Percentiles rank a stretch among this genome's conserved stretches.
These are phyloP conservation scores for Malurus splendens DNA, from an alignment of 2,797 vertebrate genomes.

Conservation along the genomic window DNA sequence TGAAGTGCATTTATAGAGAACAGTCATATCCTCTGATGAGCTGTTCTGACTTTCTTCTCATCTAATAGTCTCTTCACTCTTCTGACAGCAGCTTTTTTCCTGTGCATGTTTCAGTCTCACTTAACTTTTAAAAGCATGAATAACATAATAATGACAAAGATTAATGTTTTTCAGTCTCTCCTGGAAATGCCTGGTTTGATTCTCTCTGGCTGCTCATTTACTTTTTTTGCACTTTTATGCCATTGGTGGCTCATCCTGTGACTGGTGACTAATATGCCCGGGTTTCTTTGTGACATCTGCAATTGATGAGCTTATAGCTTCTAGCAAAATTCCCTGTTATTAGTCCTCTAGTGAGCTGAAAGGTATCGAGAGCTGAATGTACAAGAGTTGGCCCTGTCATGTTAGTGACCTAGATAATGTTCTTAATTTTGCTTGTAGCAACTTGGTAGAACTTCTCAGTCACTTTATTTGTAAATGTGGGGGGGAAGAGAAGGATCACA, in stretches of 20 bases:
- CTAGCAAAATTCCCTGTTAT: neutral
- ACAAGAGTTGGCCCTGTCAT: neutral
- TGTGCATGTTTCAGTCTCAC: neutral
- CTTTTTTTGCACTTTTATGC: neutral
- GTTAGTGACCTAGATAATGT: neutral
- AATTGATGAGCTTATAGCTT: slow-evolving; percentile 7
- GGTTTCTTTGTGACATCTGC: slow-evolving; percentile 3
- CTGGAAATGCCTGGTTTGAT: neutral
- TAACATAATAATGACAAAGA: neutral
- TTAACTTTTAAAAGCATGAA: neutral
- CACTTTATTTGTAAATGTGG: neutral
- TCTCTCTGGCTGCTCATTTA: neutral
- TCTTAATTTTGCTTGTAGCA: neutral
- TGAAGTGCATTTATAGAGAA: neutral
- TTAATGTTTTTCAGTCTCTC: neutral
- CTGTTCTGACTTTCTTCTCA: neutral
- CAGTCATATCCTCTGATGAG: neutral
- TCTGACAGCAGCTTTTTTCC: neutral
- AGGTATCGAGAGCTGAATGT: neutral
- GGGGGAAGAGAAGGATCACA: neutral
- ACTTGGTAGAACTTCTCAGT: neutral
- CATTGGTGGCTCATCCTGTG: slow-evolving; percentile 6
- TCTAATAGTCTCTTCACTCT: neutral
- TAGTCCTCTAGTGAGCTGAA: neutral
- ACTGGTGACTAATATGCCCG: neutral